Evolutionary conservation across 2,888 invertebrate species (phyloP).

Genomic region (Cryptops parisi): DNA sequence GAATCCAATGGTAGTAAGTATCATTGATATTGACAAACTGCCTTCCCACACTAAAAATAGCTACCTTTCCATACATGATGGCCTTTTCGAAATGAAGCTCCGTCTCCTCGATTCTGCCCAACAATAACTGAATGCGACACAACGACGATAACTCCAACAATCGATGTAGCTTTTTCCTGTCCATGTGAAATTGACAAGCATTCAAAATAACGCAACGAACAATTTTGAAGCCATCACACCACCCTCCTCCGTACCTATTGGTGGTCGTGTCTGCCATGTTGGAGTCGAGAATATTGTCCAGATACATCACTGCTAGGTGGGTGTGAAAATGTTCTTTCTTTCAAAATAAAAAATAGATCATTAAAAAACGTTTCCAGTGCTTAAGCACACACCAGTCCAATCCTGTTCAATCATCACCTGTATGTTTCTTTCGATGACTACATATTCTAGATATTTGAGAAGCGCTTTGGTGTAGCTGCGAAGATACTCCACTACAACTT

Average conservation of each 20-base stretch:
- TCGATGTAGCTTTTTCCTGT: conserved; percentile 31
- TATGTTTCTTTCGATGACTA: conserved; percentile 31
- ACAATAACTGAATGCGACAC: conserved; percentile 34
- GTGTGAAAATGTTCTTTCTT: conserved; percentile 38
- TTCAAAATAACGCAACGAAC: not conserved
- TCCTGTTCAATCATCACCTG: conserved; percentile 25
- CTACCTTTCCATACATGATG: conserved; percentile 39
- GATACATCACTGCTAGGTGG: conserved; percentile 35
- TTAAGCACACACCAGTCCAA: not conserved
- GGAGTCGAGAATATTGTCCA: conserved; percentile 30
- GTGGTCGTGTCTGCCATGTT: conserved; percentile 8
- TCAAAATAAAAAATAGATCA: conserved; percentile 4
- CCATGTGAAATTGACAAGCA: not conserved
- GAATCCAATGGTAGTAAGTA: not conserved
- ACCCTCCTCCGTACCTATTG: too few species aligned
- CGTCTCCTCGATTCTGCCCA: conserved; percentile 35
- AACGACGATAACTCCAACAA: conserved; percentile 33
- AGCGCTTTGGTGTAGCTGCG: conserved; percentile 32
- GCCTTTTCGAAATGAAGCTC: conserved; percentile 37
- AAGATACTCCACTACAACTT: conserved; percentile 33
- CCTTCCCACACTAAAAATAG: not conserved
- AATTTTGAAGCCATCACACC: too few species aligned
- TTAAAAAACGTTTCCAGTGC: too few species aligned
- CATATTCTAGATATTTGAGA: conserved; percentile 33
- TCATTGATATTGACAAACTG: too few species aligned